Base-by-base conservation (phyloP, 2,113 vertebrate genomes). In the Chaenocephalus aceratus region DNA sequence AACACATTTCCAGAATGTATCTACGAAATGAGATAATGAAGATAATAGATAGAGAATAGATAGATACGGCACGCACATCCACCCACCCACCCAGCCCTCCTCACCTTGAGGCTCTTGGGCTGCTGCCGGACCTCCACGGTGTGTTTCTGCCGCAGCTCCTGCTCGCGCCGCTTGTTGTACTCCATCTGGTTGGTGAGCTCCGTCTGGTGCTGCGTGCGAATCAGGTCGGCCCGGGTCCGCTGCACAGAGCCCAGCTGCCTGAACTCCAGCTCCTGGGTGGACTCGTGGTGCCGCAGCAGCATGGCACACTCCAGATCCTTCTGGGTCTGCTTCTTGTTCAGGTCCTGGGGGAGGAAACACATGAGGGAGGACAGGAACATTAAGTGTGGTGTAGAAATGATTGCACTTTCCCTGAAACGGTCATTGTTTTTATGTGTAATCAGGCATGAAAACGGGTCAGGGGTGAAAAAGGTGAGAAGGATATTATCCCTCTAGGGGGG, bases 281-380 rank as follows among this genome's bases (percentile, higher is more conserved):
- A 96, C 90, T 97, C 97, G 51, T 97, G 96, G 86, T 97, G 97
- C 18, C 96, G 95, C 61, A 97, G 93, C 72, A 97, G 90, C 96
- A 97, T 93, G 6, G 97, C 97, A 3, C 96, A 96, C 87, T 98
- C 97, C 90, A 97, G 94, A 80, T 97, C 96, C 91, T 97, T 96
- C 94, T 97, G 95, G 0, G 96, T 98, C 94, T 98, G 97, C 85
- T 97, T 97, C 93, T 97, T 97, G 70, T 97, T 97, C 91, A 97
- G 94, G 78, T 98, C 97, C 97, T 98, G 85, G 36, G 1, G 63
- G 2, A 34, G 7, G 44, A 49, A 16, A 46, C 3, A n/a, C 52
- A 34, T 56, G 1, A 72, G 23, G 46, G 52, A 53, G 52, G 52
- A 53, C 16, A 18, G n/a, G 63, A 6, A 30, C 21, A 11, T 41